Base-by-base conservation (phyloP, 1,140 invertebrate genomes). In the Chironomus tepperi region DNA sequence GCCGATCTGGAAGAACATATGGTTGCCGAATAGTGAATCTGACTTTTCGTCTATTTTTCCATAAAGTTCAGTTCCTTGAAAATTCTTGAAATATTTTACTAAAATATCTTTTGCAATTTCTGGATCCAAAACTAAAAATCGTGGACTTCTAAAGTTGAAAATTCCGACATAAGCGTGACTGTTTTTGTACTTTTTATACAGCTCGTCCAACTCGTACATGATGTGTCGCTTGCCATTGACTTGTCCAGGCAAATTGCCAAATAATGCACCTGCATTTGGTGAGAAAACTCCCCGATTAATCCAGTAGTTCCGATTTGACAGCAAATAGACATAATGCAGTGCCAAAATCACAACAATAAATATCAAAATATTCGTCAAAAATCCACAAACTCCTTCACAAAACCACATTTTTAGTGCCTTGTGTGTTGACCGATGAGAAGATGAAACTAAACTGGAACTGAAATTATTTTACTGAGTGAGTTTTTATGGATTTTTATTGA, bases 81-180 rank as follows among this genome's bases (percentile, higher is more conserved):
- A 87, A 74, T 82, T 75, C 16, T 85, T 79, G 75, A 87, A 87
- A 67, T 87, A 85, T 74, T 84, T 85, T 0, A 87, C 79, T 3
- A 84, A 76, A 3, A 88, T 77, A 42, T 81, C 80, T 76, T 85
- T 86, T 0, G 87, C 83, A 10, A 87, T 73, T 42, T 85, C 80
- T 0, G 80, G 78, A 78, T 85, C 82, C n/a, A 75, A 64, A 0
- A 76, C 34, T 1, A 75, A 9, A 73, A 67, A 65, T 0, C 74
- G 1, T 24, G 77, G 76, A 6, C 65, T 7, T 0, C 74, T 43
- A 7, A 74, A 21, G 74, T 77, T 74, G 15, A 75, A 76, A 10
- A 74, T n/a, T 12, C 75, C 76, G 74, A 70, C 19, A 70, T 7
- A n/a, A 9, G 65, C 16, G 10, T 70, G 65, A 9, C 8, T 10